Conservation (phyloP, 2,797 vertebrate genomes). For the Agapornis canus region DNA sequence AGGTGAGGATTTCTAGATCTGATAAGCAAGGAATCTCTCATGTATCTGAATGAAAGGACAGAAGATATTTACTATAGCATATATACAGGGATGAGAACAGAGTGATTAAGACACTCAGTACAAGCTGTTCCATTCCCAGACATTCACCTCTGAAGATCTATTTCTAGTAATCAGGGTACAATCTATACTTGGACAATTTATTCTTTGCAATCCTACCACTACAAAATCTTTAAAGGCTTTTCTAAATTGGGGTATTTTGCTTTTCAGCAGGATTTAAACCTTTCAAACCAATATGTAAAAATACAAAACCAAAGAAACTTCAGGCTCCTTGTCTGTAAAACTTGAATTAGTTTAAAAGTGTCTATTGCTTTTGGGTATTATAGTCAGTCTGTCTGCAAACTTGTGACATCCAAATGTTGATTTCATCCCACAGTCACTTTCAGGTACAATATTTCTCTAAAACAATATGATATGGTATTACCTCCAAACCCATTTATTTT, state of each 20-base stretch:
- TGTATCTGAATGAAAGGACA: constrained; percentile 38
- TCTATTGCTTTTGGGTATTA: background rate
- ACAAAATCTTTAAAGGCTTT: constrained; percentile 25
- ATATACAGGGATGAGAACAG: constrained; percentile 62
- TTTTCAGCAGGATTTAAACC: background rate
- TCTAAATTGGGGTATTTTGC: background rate
- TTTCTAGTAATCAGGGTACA: constrained; percentile 43
- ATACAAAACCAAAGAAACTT: background rate
- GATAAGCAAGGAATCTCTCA: constrained; percentile 63
- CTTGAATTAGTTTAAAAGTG: background rate
- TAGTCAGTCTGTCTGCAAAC: background rate
- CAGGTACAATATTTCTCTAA: background rate
- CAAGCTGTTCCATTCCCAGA: background rate
- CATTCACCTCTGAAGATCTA: constrained; percentile 17
- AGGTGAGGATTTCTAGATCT: constrained; percentile 61
- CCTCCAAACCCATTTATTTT: background rate
- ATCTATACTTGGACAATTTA: background rate
- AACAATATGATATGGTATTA: background rate
- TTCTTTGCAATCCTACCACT: background rate
- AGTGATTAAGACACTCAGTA: constrained; percentile 39
- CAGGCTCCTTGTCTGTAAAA: background rate
- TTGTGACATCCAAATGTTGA: background rate
- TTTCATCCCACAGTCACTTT: background rate
- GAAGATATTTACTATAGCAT: constrained; percentile 55
- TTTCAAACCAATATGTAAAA: background rate